These are phyloP conservation scores for Catalaphyllia jardinei DNA, from an alignment of 64 coral and sea anemone species.

Conservation along the genomic window DNA sequence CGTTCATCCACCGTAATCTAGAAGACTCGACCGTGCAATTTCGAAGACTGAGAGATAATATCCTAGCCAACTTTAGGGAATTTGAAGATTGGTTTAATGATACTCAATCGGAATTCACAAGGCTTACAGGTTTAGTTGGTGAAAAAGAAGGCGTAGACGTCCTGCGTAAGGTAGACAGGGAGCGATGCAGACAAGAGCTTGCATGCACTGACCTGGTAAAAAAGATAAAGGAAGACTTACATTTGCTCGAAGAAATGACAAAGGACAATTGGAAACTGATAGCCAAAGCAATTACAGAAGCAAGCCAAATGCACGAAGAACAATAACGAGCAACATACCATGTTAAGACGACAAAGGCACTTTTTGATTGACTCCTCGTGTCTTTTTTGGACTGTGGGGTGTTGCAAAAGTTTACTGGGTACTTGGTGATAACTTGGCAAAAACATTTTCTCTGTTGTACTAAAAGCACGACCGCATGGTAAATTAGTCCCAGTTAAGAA, in stretches of 20 bases:
- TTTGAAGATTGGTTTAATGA: constrained; percentile 19
- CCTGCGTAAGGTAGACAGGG: background rate
- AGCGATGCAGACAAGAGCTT: background rate
- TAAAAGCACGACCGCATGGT: too few species aligned
- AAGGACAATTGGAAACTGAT: background rate
- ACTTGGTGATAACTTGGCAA: too few species aligned
- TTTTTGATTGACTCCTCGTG: too few species aligned
- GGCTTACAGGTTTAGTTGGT: background rate
- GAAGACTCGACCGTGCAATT: background rate
- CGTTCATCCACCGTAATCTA: background rate
- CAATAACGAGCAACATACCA: too few species aligned
- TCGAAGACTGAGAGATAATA: constrained; percentile 10
- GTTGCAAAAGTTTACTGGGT: too few species aligned
- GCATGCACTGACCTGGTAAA: background rate
- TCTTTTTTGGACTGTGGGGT: too few species aligned
- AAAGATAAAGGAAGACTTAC: background rate
- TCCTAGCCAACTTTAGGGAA: background rate
- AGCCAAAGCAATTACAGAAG: background rate
- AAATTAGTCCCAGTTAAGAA: too few species aligned
- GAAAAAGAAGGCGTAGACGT: background rate
- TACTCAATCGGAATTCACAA: background rate
- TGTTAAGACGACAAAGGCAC: too few species aligned
- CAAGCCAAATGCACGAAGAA: too few species aligned
- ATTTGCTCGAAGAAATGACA: background rate
- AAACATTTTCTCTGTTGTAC: too few species aligned